Conservation (phyloP, 1,140 invertebrate genomes). For the Drepana arcuata region DNA sequence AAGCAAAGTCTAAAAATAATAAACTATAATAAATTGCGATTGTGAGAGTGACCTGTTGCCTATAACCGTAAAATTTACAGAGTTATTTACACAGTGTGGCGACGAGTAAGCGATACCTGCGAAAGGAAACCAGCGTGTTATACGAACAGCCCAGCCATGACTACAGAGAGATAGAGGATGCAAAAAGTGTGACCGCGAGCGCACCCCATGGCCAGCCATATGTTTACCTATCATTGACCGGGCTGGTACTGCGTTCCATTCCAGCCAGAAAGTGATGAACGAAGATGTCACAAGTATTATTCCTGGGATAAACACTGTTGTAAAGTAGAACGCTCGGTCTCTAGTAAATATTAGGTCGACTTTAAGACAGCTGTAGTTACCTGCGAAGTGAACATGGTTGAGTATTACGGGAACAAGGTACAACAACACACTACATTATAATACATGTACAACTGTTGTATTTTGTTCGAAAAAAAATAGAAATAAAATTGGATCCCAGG, state of each 20-base stretch:
- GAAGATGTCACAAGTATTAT: conserved; percentile 92
- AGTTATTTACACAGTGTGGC: conserved; percentile 24
- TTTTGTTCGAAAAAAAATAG: conserved; percentile 13
- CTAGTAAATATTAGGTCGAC: conserved; percentile 86
- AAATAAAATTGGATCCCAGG: conserved; percentile 20
- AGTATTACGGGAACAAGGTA: conserved; percentile 31
- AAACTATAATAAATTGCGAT: too few species aligned
- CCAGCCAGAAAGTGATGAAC: conserved; percentile 94
- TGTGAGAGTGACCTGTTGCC: conserved; percentile 22
- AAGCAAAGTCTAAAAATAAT: conserved; percentile 64
- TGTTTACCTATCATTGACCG: conserved; percentile 87
- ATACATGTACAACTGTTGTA: conserved; percentile 4
- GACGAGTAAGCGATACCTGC: conserved; percentile 39
- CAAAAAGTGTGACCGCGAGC: conserved; percentile 56
- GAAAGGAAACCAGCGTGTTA: conserved; percentile 49
- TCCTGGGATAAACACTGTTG: conserved; percentile 92
- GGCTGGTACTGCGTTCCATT: conserved; percentile 93
- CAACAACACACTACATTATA: conserved; percentile 7
- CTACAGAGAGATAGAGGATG: conserved; percentile 39
- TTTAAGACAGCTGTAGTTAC: conserved; percentile 92
- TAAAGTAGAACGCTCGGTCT: conserved; percentile 91
- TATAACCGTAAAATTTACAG: conserved; percentile 10
- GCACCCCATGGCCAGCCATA: conserved; percentile 51
- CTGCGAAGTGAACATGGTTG: conserved; percentile 72
- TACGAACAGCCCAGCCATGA: conserved; percentile 50